These are phyloP conservation scores for Lutraria rhynchaena DNA, from an alignment of 1,140 invertebrate genomes.

Conservation along the genomic window DNA sequence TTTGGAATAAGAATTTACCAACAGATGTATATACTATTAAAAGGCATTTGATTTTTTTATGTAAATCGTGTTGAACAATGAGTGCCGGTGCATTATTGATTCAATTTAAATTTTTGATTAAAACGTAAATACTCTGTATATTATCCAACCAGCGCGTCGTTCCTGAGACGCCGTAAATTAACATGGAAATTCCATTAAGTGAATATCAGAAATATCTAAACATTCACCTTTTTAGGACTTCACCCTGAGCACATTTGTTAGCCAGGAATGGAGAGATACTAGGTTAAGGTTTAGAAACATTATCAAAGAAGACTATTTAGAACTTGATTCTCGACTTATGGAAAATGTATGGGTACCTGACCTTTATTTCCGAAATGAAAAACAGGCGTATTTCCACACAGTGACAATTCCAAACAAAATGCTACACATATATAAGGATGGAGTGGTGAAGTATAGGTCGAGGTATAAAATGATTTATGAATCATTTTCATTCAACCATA, in stretches of 20 bases:
- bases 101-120: too few relatives aligned
- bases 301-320: conserved; percentile 63
- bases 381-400: conserved; percentile 80
- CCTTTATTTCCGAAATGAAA: conserved; percentile 91
- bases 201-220: too few relatives aligned
- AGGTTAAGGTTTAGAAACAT: conserved; percentile 70
- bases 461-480: conserved; percentile 67
- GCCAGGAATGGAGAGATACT: conserved; percentile 79
- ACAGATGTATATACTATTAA: too few relatives aligned
- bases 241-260: conserved; percentile 78
- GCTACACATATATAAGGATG: conserved; percentile 71
- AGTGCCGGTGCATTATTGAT: too few relatives aligned
- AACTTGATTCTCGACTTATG: conserved; percentile 72
- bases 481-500: too few relatives aligned
- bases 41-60: too few relatives aligned
- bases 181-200: too few relatives aligned
- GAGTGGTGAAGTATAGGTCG: conserved; percentile 69
- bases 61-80: too few relatives aligned
- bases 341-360: conserved; percentile 87
- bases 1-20: too few relatives aligned
- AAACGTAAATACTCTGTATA: too few relatives aligned
- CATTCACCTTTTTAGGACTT: conserved; percentile 75
- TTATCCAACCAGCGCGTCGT: too few relatives aligned
- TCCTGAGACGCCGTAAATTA: too few relatives aligned
- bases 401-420: conserved; percentile 82